Percentiles rank a stretch among this genome's conserved stretches.
phyloP scores from a whole-genome alignment of 2,797 vertebrate genomes.

The Acanthis flammea region DNA sequence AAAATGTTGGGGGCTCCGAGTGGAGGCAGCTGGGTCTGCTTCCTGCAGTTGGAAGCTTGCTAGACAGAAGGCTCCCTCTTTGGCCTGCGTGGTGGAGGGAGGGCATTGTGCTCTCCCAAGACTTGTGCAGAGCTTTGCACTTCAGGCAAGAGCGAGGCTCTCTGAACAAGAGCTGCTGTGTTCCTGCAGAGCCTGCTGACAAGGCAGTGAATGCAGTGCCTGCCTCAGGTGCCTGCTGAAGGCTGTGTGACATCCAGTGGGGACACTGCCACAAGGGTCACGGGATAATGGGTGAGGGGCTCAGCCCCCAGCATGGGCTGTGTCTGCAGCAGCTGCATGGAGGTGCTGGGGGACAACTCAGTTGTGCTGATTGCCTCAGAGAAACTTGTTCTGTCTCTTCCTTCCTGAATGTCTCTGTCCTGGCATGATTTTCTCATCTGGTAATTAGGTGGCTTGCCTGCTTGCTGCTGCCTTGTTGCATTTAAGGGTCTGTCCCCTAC shows the following conservation, averaged over 20 bases:
- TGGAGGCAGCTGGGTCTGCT: neutral
- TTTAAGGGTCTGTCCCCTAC: neutral
- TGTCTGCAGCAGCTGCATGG: neutral
- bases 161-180: neutral
- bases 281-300: neutral
- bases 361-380: neutral
- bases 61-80: neutral
- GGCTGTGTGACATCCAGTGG: neutral
- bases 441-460: neutral
- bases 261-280: neutral
- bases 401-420: neutral
- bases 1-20: neutral
- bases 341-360: neutral
- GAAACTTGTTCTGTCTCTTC: neutral
- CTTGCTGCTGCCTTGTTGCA: neutral
- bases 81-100: neutral
- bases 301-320: fast-evolving
- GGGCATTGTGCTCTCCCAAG: neutral
- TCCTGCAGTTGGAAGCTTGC: neutral
- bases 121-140: neutral
- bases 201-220: neutral
- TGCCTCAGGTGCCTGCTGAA: constrained; percentile 15
- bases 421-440: neutral
- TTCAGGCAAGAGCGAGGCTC: neutral
- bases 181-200: constrained; percentile 15